Conservation (phyloP, 2,888 invertebrate species). For the Parascotia fuliginaria region DNA sequence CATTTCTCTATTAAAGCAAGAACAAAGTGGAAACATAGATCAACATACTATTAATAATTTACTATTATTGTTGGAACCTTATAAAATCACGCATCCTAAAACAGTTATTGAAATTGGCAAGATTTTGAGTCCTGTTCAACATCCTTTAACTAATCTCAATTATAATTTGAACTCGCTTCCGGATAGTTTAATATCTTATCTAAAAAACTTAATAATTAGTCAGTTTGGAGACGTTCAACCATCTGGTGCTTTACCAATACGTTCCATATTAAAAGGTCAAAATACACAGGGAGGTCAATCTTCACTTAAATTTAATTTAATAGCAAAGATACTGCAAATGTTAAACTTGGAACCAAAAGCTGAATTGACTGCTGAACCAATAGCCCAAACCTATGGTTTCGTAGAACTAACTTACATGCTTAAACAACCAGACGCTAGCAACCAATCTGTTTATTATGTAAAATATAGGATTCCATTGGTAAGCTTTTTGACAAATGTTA, state of each 20-base stretch:
- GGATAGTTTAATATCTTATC: not conserved
- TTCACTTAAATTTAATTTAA: not conserved
- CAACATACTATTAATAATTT: conserved; percentile 8
- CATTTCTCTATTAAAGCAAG: conserved; percentile 16
- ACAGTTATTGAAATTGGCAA: conserved; percentile 14
- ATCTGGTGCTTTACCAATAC: not conserved
- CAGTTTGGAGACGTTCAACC: not conserved
- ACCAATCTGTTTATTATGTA: conserved; percentile 63
- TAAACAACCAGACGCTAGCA: conserved; percentile 54
- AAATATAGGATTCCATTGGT: conserved; percentile 66
- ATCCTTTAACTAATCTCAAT: not conserved
- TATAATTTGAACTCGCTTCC: not conserved
- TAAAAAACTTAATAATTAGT: not conserved
- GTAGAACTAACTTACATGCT: conserved; percentile 69
- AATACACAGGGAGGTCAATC: not conserved
- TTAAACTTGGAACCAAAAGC: not conserved
- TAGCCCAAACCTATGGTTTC: conserved; percentile 34
- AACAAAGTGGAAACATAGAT: conserved; percentile 21
- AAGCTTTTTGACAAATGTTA: conserved; percentile 49
- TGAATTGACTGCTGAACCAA: not conserved
- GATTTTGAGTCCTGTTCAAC: conserved; percentile 9
- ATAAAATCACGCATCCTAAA: conserved; percentile 19
- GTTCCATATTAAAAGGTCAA: not conserved
- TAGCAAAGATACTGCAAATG: conserved; percentile 4
- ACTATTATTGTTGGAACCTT: conserved; percentile 13